phyloP scores from a whole-genome alignment of 2,888 invertebrate genomes.

The Scaptomyza flava region DNA sequence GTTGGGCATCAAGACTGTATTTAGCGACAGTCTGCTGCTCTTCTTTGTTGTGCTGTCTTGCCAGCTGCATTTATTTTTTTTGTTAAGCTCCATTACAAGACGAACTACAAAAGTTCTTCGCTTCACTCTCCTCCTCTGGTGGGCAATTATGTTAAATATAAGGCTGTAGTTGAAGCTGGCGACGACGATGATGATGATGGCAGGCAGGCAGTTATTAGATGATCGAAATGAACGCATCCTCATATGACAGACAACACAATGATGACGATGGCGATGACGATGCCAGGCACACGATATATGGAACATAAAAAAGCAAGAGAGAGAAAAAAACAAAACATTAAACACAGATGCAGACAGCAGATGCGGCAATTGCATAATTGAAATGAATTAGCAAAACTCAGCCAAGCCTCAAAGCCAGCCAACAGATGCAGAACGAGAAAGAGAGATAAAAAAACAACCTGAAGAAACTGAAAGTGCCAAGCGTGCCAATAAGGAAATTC shows the following conservation, averaged over 20 bases:
- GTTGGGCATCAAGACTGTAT: constrained; percentile 33
- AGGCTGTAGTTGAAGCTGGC: constrained; percentile 41
- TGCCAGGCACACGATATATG: constrained; percentile 34
- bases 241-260: constrained; percentile 48
- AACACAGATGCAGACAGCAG: constrained; percentile 47
- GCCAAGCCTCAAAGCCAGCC: constrained; percentile 25
- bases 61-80: constrained; percentile 18
- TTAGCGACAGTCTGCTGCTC: constrained; percentile 55
- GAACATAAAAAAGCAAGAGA: constrained; percentile 16
- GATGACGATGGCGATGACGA: constrained; percentile 31
- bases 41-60: constrained; percentile 15
- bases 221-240: constrained; percentile 45
- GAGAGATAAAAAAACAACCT: background rate
- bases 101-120: constrained; percentile 1
- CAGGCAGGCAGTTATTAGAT: constrained; percentile 74
- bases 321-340: background rate
- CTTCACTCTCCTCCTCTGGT: constrained; percentile 12
- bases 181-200: constrained; percentile 19
- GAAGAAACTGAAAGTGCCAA: constrained; percentile 68
- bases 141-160: constrained; percentile 74
- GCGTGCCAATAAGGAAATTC: constrained; percentile 56
- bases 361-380: constrained; percentile 75
- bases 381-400: constrained; percentile 66
- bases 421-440: background rate
- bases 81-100: background rate